These are phyloP conservation scores for Platygyra sinensis DNA, from an alignment of 64 coral and sea anemone species.

Conservation along the genomic window DNA sequence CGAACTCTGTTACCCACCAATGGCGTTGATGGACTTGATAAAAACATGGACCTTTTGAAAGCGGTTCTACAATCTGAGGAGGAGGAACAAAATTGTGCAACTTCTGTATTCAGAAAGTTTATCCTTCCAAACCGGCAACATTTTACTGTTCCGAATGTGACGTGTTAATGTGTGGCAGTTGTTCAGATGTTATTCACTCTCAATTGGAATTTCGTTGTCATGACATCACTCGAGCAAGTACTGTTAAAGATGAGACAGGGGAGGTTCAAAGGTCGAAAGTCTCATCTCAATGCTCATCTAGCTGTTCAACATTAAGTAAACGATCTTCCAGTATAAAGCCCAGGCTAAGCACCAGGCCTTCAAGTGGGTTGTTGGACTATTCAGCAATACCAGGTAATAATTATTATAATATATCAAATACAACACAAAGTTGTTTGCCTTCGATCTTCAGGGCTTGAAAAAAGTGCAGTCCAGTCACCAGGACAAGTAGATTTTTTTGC, in stretches of 20 bases:
- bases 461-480: too few species aligned
- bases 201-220: slow-evolving; percentile 94
- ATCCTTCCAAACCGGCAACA: slow-evolving; percentile 82
- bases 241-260: neutral
- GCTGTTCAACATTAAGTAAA: slow-evolving; percentile 18
- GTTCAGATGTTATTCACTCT: slow-evolving; percentile 94
- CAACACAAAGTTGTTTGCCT: too few species aligned
- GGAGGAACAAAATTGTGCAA: slow-evolving; percentile 89
- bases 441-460: too few species aligned
- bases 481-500: too few species aligned
- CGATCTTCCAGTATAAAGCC: neutral
- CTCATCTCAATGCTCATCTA: slow-evolving; percentile 52
- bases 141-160: slow-evolving; percentile 88
- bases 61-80: slow-evolving; percentile 71
- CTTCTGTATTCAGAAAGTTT: slow-evolving; percentile 92
- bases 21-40: slow-evolving; percentile 74
- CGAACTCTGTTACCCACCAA: slow-evolving; percentile 78
- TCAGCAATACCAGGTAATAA: slow-evolving; percentile 80
- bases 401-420: too few species aligned
- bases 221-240: slow-evolving; percentile 72
- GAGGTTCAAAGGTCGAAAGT: neutral
- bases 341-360: slow-evolving; percentile 32
- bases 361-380: slow-evolving; percentile 75
- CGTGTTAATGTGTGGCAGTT: slow-evolving; percentile 86
- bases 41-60: slow-evolving; percentile 84